phyloP scores from a whole-genome alignment of 2,113 vertebrate genomes.

The Lagenorhynchus albirostris region DNA sequence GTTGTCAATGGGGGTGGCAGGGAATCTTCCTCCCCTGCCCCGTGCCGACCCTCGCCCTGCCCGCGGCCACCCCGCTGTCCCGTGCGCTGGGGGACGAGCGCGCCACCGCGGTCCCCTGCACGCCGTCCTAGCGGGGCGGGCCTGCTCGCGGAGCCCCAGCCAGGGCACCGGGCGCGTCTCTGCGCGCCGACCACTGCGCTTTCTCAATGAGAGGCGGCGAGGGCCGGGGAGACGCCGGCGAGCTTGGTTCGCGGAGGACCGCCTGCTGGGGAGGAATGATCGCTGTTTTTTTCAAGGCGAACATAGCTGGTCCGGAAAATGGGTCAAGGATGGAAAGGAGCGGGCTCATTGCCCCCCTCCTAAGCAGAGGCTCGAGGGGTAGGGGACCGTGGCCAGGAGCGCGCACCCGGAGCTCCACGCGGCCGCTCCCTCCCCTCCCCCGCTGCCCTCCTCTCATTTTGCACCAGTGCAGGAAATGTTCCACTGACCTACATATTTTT shows the following conservation, averaged over 20 bases:
- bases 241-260: neutral
- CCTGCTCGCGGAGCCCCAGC: neutral
- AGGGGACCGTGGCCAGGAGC: slow-evolving; percentile 47
- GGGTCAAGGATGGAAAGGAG: slow-evolving; percentile 67
- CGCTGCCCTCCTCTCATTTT: slow-evolving; percentile 70
- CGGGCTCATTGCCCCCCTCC: neutral
- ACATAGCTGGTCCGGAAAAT: slow-evolving; percentile 54
- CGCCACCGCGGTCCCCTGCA: neutral
- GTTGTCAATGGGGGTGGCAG: slow-evolving; percentile 54
- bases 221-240: neutral
- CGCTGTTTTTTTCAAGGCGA: neutral
- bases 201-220: neutral
- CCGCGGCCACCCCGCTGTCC: neutral
- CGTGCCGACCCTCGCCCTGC: neutral
- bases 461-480: slow-evolving; percentile 86
- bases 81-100: neutral
- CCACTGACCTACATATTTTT: slow-evolving; percentile 91
- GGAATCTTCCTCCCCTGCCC: slow-evolving; percentile 25
- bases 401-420: slow-evolving; percentile 23
- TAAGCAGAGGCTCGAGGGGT: neutral
- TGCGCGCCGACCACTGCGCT: neutral
- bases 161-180: neutral
- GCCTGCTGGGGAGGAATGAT: neutral
- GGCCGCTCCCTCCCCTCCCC: slow-evolving; percentile 54
- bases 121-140: neutral